A percentile compares a stretch with the other conserved stretches of the same genome.
Conservation (phyloP, 2,113 vertebrate species). For the Pao palembangensis region DNA sequence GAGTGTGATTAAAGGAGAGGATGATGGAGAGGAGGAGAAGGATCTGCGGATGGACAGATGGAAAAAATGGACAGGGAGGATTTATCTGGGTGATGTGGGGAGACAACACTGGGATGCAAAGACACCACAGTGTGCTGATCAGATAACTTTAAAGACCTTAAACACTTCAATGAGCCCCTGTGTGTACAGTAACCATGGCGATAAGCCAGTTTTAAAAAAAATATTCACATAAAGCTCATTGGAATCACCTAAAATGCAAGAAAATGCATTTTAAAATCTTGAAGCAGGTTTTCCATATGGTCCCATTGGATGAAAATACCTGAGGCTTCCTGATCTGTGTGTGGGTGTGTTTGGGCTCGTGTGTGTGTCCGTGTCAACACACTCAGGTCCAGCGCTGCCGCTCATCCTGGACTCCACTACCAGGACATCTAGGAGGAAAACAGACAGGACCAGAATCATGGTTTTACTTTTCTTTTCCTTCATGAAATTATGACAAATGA, state of each 20-base stretch:
- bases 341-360: background rate
- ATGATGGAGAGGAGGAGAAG: slow-evolving; percentile 14
- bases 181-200: too few species aligned
- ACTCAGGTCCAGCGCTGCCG: slow-evolving; percentile 12
- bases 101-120: slow-evolving; percentile 16
- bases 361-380: slow-evolving; percentile 20
- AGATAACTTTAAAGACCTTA: slow-evolving; percentile 4
- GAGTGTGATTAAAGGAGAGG: slow-evolving; percentile 40
- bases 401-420: slow-evolving; percentile 22
- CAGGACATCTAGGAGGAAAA: slow-evolving; percentile 12
- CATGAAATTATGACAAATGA: slow-evolving; percentile 56
- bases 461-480: slow-evolving; percentile 55
- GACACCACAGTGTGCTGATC: slow-evolving; percentile 14
- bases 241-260: background rate
- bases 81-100: slow-evolving; percentile 25
- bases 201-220: too few species aligned
- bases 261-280: background rate
- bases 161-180: too few species aligned
- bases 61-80: slow-evolving; percentile 47
- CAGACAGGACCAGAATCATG: slow-evolving; percentile 20
- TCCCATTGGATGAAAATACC: background rate
- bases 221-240: slow-evolving; percentile 4
- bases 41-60: slow-evolving; percentile 41
- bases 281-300: slow-evolving; percentile 12
- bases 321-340: background rate